phyloP scores from a whole-genome alignment of 2,797 vertebrate genomes.

The Lateolabrax maculatus region DNA sequence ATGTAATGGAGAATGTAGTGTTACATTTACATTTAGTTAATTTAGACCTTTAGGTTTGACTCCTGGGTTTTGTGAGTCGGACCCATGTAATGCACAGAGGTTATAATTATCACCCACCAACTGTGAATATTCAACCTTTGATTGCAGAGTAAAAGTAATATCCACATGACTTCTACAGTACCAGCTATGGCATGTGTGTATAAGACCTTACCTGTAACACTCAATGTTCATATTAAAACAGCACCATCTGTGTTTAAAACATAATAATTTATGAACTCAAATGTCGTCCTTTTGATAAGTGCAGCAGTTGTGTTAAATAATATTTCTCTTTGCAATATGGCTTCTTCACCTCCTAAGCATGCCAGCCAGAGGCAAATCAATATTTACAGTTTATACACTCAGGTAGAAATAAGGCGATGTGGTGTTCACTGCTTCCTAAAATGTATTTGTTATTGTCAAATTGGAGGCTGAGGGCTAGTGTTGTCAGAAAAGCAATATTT shows the following conservation, averaged over 20 bases:
- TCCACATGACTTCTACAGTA: background rate
- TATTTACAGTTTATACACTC: conserved; percentile 86
- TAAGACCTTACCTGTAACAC: background rate
- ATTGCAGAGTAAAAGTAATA: conserved; percentile 23
- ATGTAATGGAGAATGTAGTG: background rate
- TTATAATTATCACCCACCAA: conserved; percentile 42
- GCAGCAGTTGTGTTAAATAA: conserved; percentile 46
- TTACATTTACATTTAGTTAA: conserved; percentile 8
- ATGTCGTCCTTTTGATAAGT: conserved; percentile 40
- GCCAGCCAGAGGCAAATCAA: conserved; percentile 78
- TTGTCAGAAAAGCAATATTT: conserved; percentile 79
- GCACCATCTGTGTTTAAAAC: conserved; percentile 23
- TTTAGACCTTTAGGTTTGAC: conserved; percentile 25
- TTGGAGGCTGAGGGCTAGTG: conserved; percentile 48
- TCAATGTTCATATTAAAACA: conserved; percentile 4
- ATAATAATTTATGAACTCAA: conserved; percentile 32
- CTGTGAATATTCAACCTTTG: conserved; percentile 19
- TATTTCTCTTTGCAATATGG: conserved; percentile 84
- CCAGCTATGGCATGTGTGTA: conserved; percentile 8
- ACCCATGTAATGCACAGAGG: background rate
- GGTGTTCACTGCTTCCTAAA: conserved; percentile 51
- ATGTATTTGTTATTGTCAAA: conserved; percentile 68
- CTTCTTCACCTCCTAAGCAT: conserved; percentile 82
- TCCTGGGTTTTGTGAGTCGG: background rate
- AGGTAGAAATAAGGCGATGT: conserved; percentile 80